Base-by-base conservation (phyloP, 2,797 vertebrate species). In the Malurus leucopterus region DNA sequence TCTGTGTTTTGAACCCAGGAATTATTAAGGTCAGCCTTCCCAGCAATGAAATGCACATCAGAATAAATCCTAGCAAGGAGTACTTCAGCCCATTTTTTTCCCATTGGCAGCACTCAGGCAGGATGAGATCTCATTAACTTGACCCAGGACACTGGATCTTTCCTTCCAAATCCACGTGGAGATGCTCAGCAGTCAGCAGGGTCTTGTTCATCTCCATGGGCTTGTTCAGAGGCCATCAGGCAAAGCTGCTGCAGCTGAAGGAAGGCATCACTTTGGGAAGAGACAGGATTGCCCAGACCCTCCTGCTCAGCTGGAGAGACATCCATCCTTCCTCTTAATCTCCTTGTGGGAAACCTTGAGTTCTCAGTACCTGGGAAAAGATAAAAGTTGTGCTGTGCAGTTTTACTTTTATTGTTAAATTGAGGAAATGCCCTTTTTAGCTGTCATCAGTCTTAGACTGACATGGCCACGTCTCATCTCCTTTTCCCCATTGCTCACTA, bases 351-450 rank as follows among this genome's bases (percentile, higher is more conserved):
- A 70, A 78, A 49, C 18, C 64, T 41, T 18, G 46, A 55, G 51
- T 41, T 71, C 62, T 58, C 27, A 6, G 23, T 58, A 64, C 29
- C 21, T 6, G 5, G 40, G 57, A 88, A 70, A 47, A 86, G 64
- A 29, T 86, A 71, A 62, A 44, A 0, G 5, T 68, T 76, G 64
- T 57, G 74, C 54, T 67, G 63, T 73, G 74, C 4, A 10, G 38
- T 75, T 88, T 75, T 64, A 30, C 49, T 75, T 88, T 75, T 64
- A 30, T 46, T 50, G 3, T 74, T 65, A 51, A 64, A 36, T 16
- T 9, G 77, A 72, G 58, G 65, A 84, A 80, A 47, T 80, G 72
- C 50, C 88, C 88, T 82, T 88, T 88, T 74, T 62, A 90, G 81
- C 51, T 92, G 49, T 86, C 27, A 4, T 79, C 86, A 69, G 47